phyloP scores from a whole-genome alignment of 2,888 invertebrate genomes.

The Abrostola triplasia region DNA sequence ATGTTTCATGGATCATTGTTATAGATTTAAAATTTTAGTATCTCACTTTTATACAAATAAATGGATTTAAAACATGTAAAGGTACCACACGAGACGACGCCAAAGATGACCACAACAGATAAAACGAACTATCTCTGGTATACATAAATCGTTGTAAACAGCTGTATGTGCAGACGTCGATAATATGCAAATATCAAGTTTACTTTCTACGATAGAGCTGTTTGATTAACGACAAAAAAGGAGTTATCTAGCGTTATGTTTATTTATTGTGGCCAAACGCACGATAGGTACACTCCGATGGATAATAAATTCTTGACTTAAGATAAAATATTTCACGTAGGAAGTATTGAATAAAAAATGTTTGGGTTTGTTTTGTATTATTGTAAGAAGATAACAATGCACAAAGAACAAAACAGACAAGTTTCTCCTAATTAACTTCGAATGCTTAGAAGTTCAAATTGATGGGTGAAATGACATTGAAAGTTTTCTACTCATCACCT shows the following conservation, averaged over 20 bases:
- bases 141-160: slow-evolving; percentile 58
- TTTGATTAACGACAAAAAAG: slow-evolving; percentile 62
- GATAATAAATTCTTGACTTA: slow-evolving; percentile 9
- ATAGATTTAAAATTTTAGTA: no score
- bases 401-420: not conserved
- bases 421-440: slow-evolving; percentile 18
- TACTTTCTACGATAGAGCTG: slow-evolving; percentile 61
- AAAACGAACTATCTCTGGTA: slow-evolving; percentile 36
- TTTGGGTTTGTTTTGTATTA: no score
- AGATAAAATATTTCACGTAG: no score
- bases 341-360: no score
- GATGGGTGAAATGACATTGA: slow-evolving; percentile 35
- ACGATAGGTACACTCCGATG: slow-evolving; percentile 16
- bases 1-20: no score
- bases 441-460: slow-evolving; percentile 32
- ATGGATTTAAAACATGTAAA: slow-evolving; percentile 10
- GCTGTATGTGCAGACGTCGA: slow-evolving; percentile 56
- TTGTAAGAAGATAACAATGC: no score
- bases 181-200: slow-evolving; percentile 62
- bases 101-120: slow-evolving; percentile 38
- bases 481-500: slow-evolving; percentile 37
- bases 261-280: slow-evolving; percentile 5
- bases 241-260: slow-evolving; percentile 44
- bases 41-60: not conserved
- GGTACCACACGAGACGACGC: slow-evolving; percentile 22